Evolutionary conservation across 92 coral and sea anemone genomes (phyloP).

Genomic region (Virgularia gustaviana): DNA sequence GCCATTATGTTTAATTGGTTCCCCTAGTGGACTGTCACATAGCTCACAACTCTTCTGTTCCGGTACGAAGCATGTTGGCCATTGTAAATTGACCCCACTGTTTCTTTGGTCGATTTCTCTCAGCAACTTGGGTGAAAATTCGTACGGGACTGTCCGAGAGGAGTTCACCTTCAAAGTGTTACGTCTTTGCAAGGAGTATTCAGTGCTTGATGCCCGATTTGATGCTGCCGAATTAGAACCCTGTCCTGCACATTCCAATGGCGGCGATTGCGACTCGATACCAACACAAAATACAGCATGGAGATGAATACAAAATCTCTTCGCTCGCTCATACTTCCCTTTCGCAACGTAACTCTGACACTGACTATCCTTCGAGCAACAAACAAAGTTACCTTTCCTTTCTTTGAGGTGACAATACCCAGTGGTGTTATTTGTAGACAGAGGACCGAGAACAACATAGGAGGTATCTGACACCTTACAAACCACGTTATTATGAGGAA

Average conservation of each 20-base stretch:
- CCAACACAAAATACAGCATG: conserved; percentile 28
- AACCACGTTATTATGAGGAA: neutral
- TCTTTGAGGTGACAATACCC: conserved; percentile 2
- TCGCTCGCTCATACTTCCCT: conserved; percentile 35
- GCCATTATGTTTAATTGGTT: conserved; percentile 9
- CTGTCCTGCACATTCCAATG: neutral
- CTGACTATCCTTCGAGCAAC: neutral
- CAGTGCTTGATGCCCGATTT: neutral
- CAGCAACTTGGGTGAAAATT: neutral
- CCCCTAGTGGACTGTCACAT: conserved; percentile 7
- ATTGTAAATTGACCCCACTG: neutral
- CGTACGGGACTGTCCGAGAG: neutral
- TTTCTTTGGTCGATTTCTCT: conserved; percentile 4
- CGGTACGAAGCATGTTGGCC: neutral
- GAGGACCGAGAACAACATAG: conserved; percentile 7
- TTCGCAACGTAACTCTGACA: conserved; percentile 1
- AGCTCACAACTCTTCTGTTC: conserved; percentile 4
- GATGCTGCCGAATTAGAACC: neutral
- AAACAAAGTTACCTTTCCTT: neutral
- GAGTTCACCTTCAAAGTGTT: neutral
- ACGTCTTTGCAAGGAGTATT: neutral
- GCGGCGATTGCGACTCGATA: neutral
- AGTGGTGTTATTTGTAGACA: conserved; percentile 1
- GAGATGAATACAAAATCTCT: conserved; percentile 23
- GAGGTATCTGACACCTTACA: conserved; percentile 5